phyloP scores from a whole-genome alignment of 2,797 vertebrate species.

The Enteromius mattozi region DNA sequence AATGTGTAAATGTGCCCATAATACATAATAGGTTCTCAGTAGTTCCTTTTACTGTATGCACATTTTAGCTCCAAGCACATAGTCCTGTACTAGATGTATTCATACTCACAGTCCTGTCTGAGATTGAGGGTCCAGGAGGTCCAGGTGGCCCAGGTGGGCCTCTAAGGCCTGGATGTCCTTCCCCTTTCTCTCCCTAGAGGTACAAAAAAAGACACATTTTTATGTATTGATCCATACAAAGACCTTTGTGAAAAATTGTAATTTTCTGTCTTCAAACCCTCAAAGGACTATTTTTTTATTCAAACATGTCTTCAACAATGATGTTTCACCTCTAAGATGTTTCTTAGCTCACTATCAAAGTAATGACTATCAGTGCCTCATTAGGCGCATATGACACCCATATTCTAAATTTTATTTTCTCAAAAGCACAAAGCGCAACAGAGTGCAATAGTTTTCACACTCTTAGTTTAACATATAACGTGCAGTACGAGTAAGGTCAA shows the following conservation, averaged over 20 bases:
- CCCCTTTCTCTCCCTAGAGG: constrained; percentile 84
- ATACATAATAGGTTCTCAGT: background rate
- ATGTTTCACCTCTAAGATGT: background rate
- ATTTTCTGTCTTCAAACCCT: background rate
- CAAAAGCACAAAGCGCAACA: background rate
- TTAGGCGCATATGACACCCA: background rate
- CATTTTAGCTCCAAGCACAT: background rate
- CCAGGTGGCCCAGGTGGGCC: constrained; percentile 89
- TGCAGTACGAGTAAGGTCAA: background rate
- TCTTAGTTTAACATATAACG: background rate
- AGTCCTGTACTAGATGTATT: background rate
- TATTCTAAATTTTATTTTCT: background rate
- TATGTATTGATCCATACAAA: background rate
- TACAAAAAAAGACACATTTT: background rate
- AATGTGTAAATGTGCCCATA: background rate
- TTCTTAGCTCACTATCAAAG: background rate
- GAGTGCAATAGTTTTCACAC: background rate
- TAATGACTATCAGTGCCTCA: background rate
- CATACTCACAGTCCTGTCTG: constrained; percentile 74
- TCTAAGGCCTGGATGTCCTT: constrained; percentile 78
- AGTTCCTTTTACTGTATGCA: background rate
- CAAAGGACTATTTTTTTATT: background rate
- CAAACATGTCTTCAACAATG: background rate
- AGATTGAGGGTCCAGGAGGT: constrained; percentile 78
- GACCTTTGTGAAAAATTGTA: background rate